Evolutionary conservation across 2,888 invertebrate genomes (phyloP), one percentile per base, ranked within the genome.

Genomic region (Drosophila paranaensis): DNA sequence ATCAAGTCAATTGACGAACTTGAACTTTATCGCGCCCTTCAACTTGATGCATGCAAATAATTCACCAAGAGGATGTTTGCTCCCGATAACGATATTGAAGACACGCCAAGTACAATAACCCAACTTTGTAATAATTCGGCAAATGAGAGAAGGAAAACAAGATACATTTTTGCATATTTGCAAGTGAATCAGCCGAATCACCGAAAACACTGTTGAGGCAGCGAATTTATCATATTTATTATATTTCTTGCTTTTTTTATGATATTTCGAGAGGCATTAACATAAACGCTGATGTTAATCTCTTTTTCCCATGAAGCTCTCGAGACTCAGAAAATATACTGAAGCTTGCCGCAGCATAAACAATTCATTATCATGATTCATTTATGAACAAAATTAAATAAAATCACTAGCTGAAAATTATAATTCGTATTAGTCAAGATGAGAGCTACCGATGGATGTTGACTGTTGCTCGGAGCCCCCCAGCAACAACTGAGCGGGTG

Each of bases 311-410:
- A 90, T 87, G 89, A 91, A 87, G 77, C 60, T 56, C 58, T 35
- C 40, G 16, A 50, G 42, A 60, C 35, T 42, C n/a, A n/a, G 16
- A 14, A 25, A 54, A 43, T 33, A 45, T 27, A 53, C 58, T 74
- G 50, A 60, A 57, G 39, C 50, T 56, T 40, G 48, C 63, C 53
- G 62, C 79, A 79, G 71, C 79, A 88, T 88, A 89, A 85, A 90
- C 81, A 87, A 88, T 79, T 81, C 79, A 89, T 90, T 88, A 87
- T 81, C 89, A 63, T 91, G 91, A 91, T 85, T 91, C 91, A 91
- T 85, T 79, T 79, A 74, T 75, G 66, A 74, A 78, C 57, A 79
- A 84, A 82, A 81, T 81, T 79, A 79, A 79, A 88, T 77, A 73
- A 84, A 84, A 79, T 77, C 81, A 90, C 68, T 80, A 85, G 75